Conservation (phyloP, 2,888 invertebrate species). For the Geotrupes spiniger region DNA sequence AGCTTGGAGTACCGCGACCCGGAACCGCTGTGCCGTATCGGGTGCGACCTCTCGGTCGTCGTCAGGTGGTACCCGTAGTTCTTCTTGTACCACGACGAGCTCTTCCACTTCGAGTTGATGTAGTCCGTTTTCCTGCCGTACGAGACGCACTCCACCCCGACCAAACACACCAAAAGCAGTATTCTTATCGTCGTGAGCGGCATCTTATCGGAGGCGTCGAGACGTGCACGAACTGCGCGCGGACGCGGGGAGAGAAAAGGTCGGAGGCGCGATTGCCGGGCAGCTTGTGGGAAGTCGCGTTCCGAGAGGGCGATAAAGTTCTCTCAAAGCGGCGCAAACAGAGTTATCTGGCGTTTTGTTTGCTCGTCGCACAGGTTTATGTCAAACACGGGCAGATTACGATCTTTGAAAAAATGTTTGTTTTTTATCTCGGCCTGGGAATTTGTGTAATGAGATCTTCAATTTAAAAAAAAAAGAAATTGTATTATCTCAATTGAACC, state of each 20-base stretch:
- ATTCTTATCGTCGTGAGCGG: conserved; percentile 15
- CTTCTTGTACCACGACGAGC: conserved; percentile 12
- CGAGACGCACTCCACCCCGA: conserved; percentile 11
- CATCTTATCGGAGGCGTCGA: conserved; percentile 1
- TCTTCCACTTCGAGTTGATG: not conserved
- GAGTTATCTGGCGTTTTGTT: not conserved
- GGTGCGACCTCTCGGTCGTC: conserved; percentile 11
- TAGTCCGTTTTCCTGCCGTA: conserved; percentile 1
- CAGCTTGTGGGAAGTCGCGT: not conserved
- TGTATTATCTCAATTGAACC: too few species aligned
- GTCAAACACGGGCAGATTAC: not conserved
- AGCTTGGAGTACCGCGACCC: conserved; percentile 14
- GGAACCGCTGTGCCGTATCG: conserved; percentile 17
- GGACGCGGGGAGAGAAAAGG: not conserved
- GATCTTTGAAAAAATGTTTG: too few species aligned
- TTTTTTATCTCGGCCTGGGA: too few species aligned
- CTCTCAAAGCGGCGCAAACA: not conserved
- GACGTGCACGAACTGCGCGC: not conserved
- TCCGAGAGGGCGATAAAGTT: conserved; percentile 1
- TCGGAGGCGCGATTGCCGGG: not conserved
- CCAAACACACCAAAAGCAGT: conserved; percentile 12
- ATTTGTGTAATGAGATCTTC: too few species aligned
- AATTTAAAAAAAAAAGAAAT: too few species aligned
- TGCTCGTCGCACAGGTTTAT: not conserved
- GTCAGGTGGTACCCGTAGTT: conserved; percentile 10